Conservation (phyloP, 2,888 invertebrate species). For the Pandemis heparana region DNA sequence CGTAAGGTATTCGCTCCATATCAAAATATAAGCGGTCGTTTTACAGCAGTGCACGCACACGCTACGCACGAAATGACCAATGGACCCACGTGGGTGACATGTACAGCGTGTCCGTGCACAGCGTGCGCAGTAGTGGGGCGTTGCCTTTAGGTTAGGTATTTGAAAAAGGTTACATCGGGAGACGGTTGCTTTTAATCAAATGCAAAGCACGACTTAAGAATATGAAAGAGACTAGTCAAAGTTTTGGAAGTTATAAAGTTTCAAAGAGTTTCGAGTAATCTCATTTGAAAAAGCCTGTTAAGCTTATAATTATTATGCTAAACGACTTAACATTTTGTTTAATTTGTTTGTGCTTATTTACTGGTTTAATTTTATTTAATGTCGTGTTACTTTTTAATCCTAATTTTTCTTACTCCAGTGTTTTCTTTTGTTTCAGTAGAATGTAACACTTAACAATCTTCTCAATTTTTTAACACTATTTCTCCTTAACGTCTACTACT, state of each 20-base stretch:
- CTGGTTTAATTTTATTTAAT: constrained; percentile 8
- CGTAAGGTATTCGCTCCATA: too few species aligned
- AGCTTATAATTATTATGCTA: constrained; percentile 33
- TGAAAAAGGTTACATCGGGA: background rate
- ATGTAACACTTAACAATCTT: too few species aligned
- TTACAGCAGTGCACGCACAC: too few species aligned
- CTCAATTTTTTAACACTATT: too few species aligned
- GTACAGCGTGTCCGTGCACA: too few species aligned
- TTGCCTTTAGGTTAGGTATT: background rate
- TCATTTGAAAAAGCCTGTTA: constrained; percentile 24
- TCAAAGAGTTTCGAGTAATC: constrained; percentile 14
- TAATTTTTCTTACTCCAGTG: background rate
- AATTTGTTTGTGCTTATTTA: constrained; percentile 13
- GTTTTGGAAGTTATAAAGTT: constrained; percentile 27
- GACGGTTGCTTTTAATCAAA: constrained; percentile 15
- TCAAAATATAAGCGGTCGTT: too few species aligned
- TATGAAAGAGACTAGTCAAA: constrained; percentile 23
- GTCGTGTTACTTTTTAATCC: background rate
- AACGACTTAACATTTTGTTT: constrained; percentile 1
- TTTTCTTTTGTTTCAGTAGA: background rate
- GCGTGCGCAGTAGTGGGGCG: too few species aligned
- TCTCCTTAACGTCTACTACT: too few species aligned
- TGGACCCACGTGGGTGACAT: too few species aligned
- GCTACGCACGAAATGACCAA: too few species aligned
- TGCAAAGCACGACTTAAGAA: constrained; percentile 27